phyloP scores from a whole-genome alignment of 2,888 invertebrate genomes.

The Drosophila subquinaria region DNA sequence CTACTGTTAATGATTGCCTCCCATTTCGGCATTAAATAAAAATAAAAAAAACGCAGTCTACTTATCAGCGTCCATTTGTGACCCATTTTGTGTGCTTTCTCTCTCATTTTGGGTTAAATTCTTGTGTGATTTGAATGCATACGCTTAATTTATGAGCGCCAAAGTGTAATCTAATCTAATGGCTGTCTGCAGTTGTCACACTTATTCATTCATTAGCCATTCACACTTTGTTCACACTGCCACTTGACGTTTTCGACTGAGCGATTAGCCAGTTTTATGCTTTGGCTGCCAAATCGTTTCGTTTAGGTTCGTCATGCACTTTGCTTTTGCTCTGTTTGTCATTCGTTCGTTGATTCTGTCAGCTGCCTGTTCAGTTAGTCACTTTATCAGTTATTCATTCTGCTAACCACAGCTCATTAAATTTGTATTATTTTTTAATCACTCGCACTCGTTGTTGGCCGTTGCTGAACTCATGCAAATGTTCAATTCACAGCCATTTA shows the following conservation, averaged over 20 bases:
- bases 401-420: constrained; percentile 31
- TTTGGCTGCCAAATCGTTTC: constrained; percentile 6
- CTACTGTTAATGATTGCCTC: background rate
- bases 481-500: constrained; percentile 17
- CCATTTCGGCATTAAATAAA: background rate
- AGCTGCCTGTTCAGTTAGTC: background rate
- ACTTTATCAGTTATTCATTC: constrained; percentile 2
- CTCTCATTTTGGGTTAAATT: background rate
- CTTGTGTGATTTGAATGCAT: constrained; percentile 11
- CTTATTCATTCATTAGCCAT: constrained; percentile 42
- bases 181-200: constrained; percentile 47
- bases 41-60: constrained; percentile 24
- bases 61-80: constrained; percentile 40
- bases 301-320: background rate
- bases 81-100: background rate
- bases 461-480: constrained; percentile 14
- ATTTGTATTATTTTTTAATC: constrained; percentile 52
- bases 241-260: constrained; percentile 7
- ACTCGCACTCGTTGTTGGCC: constrained; percentile 12
- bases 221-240: constrained; percentile 27
- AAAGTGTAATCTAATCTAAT: constrained; percentile 54
- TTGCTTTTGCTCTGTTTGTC: background rate
- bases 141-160: constrained; percentile 34
- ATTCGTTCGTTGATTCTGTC: background rate
- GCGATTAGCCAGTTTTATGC: constrained; percentile 14